Percentiles rank a stretch among this genome's conserved stretches.
Conservation (phyloP, 1,140 invertebrate genomes). For the Diorhabda elongata region DNA sequence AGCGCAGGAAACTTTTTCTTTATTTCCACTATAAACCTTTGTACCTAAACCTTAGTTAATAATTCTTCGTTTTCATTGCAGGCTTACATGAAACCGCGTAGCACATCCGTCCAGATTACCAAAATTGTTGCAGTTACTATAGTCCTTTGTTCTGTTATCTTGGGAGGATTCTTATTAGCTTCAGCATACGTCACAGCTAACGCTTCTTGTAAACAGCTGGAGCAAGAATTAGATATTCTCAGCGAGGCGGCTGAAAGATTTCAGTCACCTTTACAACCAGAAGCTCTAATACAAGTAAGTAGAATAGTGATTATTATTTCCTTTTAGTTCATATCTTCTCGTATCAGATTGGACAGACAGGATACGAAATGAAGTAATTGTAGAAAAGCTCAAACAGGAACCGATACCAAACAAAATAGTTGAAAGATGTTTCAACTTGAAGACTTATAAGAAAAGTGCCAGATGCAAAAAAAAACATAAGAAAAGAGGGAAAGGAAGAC, state of each 20-base stretch:
- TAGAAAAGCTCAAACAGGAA: no score
- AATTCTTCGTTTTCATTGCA: slow-evolving; percentile 47
- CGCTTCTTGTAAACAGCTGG: slow-evolving; percentile 64
- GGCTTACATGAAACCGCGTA: slow-evolving; percentile 71
- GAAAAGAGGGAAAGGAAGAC: no score
- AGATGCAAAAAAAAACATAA: no score
- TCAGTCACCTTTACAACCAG: slow-evolving; percentile 46
- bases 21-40: neutral
- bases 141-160: slow-evolving; percentile 68
- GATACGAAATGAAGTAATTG: no score
- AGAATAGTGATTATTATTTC: no score
- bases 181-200: slow-evolving; percentile 75
- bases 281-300: slow-evolving; percentile 52
- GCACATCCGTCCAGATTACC: slow-evolving; percentile 74
- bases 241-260: slow-evolving; percentile 52
- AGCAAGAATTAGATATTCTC: slow-evolving; percentile 62
- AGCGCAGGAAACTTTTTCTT: neutral
- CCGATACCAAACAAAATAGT: no score
- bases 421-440: no score
- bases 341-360: no score
- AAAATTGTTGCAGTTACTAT: slow-evolving; percentile 74
- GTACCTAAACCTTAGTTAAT: neutral
- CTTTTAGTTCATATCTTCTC: no score
- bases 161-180: slow-evolving; percentile 74
- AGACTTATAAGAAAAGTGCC: no score